phyloP scores from a whole-genome alignment of 2,113 vertebrate genomes.

The Cebidichthys violaceus region DNA sequence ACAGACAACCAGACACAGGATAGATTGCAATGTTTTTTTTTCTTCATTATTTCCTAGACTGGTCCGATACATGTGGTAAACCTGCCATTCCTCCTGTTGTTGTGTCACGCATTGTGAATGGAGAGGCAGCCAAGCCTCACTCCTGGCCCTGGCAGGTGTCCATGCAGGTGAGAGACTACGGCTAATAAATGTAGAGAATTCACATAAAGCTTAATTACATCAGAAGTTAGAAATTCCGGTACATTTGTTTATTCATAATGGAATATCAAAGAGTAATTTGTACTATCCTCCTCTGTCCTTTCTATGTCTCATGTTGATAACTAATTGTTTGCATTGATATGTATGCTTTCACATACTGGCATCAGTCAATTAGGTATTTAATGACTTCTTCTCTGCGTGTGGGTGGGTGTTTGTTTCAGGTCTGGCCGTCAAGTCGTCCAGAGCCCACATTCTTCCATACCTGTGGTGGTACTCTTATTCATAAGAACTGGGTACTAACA shows the following conservation, averaged over 20 bases:
- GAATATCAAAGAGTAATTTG: background rate
- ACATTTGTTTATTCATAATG: background rate
- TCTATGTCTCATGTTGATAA: background rate
- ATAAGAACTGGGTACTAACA: slow-evolving; percentile 84
- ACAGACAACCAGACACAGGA: slow-evolving; percentile 4
- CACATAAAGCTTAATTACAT: background rate
- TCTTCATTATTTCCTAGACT: slow-evolving; percentile 70
- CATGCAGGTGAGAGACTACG: slow-evolving; percentile 80
- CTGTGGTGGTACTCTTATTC: slow-evolving; percentile 84
- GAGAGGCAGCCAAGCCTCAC: slow-evolving; percentile 80
- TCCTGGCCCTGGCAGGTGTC: slow-evolving; percentile 88
- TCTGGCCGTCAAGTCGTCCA: slow-evolving; percentile 81
- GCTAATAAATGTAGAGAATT: background rate
- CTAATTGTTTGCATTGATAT: background rate
- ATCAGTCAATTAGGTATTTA: background rate
- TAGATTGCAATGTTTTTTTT: slow-evolving; percentile 3
- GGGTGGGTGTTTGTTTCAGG: slow-evolving; percentile 62
- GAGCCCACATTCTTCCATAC: slow-evolving; percentile 78
- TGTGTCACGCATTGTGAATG: slow-evolving; percentile 81
- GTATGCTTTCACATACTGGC: background rate
- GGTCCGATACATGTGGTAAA: slow-evolving; percentile 80
- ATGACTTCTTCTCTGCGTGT: background rate
- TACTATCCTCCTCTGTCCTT: background rate
- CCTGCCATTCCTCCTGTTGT: slow-evolving; percentile 74
- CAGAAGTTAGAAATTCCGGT: background rate